phyloP scores from a whole-genome alignment of 2,797 vertebrate genomes.

The Apodemus agrarius region DNA sequence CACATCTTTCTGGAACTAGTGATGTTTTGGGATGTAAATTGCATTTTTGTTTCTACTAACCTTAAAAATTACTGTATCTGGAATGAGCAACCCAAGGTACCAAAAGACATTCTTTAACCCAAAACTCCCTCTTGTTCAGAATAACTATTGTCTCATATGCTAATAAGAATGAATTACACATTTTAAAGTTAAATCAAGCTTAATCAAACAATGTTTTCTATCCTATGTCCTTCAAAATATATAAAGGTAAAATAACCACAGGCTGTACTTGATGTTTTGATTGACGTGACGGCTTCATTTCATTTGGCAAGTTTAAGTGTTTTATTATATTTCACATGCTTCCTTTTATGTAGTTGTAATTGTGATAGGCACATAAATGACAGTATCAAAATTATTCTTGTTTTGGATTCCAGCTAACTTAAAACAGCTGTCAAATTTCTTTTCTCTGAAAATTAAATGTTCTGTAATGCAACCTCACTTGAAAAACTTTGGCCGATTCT shows the following conservation, averaged over 20 bases:
- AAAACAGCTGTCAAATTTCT: conserved; percentile 68
- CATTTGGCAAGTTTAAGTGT: conserved; percentile 61
- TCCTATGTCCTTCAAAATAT: not conserved
- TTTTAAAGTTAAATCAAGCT: not conserved
- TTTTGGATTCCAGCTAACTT: conserved; percentile 65
- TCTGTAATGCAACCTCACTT: not conserved
- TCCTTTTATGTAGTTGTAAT: conserved; percentile 66
- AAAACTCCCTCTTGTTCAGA: not conserved
- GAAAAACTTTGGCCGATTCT: conserved; percentile 44
- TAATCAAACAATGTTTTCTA: not conserved
- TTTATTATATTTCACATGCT: conserved; percentile 62
- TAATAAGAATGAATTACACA: not conserved
- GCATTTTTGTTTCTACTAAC: not conserved
- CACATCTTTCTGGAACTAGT: not conserved
- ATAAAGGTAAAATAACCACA: not conserved
- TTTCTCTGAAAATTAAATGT: conserved; percentile 62
- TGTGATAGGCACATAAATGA: conserved; percentile 71
- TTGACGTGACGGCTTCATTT: conserved; percentile 40
- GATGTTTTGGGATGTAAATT: not conserved
- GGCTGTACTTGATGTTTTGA: not conserved
- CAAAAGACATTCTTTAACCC: not conserved
- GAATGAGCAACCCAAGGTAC: not conserved
- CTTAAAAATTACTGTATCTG: not conserved
- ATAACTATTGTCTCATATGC: not conserved
- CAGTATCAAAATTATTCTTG: conserved; percentile 64